Base-by-base conservation (phyloP, 1,140 invertebrate genomes). In the Hycleus phaleratus region DNA sequence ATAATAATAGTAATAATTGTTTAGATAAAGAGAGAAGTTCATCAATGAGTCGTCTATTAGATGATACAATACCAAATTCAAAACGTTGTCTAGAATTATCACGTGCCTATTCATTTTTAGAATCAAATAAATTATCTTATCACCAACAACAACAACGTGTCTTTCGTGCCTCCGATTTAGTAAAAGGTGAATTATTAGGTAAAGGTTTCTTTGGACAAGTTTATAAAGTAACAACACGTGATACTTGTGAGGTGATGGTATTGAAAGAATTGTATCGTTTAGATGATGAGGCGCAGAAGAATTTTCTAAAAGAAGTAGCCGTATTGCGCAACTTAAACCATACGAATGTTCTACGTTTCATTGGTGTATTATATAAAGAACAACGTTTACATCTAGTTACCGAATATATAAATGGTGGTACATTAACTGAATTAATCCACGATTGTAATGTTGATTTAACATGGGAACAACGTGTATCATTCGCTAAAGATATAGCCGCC, bases 161-260 rank as follows among this genome's bases (percentile, higher is more conserved):
- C 57, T 97, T 97, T 75, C 81, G 93, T 2, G 89, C 91, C 32
- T 87, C 86, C 49, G 93, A 97, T 78, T 75, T 96, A 40, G 83
- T 95, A 1, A 86, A 90, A 76, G 93, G 93, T 32, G 90, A 94
- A 72, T 78, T 96, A 2, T 74, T 97, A 4, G 94, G 93, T 6
- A 88, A 91, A 71, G 93, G 93, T 18, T 96, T 95, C 76, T 97
- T 95, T 73, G 93, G 93, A 1, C 89, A 94, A 74, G 88, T 91
- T 10, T 92, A 85, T 70, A 89, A 93, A 77, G 92, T 95, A 18
- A 95, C 90, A 2, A 93, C 95, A 72, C 82, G 85, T 52, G 85
- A 90, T 59, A 95, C 92, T 0, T 86, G 86, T 52, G 93, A 97
- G 76, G 85, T 95, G 10, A 95, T 96, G 92, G 94, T 97, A 47